phyloP scores from a whole-genome alignment of 2,797 vertebrate species.

The Sphenopsis melanotis region DNA sequence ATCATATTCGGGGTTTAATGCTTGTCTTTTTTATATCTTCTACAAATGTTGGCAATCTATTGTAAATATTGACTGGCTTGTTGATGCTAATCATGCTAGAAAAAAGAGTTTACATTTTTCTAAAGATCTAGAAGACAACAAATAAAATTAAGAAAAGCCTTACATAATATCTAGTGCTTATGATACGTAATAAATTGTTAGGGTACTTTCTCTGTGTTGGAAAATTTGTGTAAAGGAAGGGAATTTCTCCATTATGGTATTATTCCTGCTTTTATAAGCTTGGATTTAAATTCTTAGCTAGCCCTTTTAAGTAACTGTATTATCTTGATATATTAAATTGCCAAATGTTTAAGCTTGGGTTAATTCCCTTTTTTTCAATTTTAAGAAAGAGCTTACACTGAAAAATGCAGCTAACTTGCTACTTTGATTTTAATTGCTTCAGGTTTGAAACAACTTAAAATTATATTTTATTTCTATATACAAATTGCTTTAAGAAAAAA shows the following conservation, averaged over 20 bases:
- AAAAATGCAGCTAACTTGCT: not conserved
- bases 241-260: not conserved
- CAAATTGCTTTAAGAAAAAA: not conserved
- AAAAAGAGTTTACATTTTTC: not conserved
- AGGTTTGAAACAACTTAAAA: not conserved
- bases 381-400: not conserved
- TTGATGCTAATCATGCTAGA: not conserved
- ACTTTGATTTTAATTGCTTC: not conserved
- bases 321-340: not conserved
- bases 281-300: not conserved
- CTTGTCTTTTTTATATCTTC: not conserved
- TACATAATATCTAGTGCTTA: not conserved
- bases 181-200: not conserved
- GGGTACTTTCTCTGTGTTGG: not conserved
- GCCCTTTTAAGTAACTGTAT: not conserved
- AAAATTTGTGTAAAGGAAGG: not conserved
- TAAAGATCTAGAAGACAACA: not conserved
- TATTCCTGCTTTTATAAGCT: not conserved
- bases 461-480: not conserved
- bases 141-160: not conserved
- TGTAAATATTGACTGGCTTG: not conserved
- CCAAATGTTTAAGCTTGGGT: not conserved
- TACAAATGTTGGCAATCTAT: not conserved
- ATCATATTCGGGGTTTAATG: not conserved
- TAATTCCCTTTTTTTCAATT: not conserved